Percentiles rank a stretch among this genome's conserved stretches.
Evolutionary conservation across 2,797 vertebrate species (phyloP).

Genomic region (Anniella stebbinsi): DNA sequence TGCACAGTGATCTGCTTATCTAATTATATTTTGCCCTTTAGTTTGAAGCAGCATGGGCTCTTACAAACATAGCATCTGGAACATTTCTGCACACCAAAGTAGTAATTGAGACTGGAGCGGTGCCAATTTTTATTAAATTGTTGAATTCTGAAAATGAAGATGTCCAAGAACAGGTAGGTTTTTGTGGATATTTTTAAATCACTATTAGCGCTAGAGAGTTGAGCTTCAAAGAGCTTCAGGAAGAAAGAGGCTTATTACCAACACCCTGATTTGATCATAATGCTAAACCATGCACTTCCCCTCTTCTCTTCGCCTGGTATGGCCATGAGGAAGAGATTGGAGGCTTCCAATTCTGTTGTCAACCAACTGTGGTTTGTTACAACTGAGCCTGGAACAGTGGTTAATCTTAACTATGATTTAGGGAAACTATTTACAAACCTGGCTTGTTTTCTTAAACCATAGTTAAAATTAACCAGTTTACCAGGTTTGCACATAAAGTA

Average conservation of each 20-base stretch:
- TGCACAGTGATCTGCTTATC: neutral
- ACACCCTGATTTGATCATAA: neutral
- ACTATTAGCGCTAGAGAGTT: neutral
- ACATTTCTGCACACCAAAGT: constrained; percentile 96
- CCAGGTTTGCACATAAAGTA: neutral
- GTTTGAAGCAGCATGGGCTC: constrained; percentile 98
- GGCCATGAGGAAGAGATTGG: neutral
- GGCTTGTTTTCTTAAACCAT: neutral
- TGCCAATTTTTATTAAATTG: constrained; percentile 96
- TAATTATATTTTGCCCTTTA: constrained; percentile 61
- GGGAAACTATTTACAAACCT: neutral
- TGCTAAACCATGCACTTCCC: neutral
- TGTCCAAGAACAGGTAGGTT: constrained; percentile 93
- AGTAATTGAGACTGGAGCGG: constrained; percentile 96
- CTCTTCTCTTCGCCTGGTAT: neutral
- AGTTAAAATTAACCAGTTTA: neutral
- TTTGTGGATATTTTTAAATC: constrained; percentile 34
- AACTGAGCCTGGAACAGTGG: neutral
- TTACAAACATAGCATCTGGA: constrained; percentile 98
- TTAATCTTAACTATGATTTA: neutral
- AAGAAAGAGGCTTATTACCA: neutral
- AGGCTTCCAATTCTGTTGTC: neutral
- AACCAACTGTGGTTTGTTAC: neutral
- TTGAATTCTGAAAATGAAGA: constrained; percentile 95
- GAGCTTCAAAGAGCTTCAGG: neutral